These are phyloP conservation scores for Mactra quadrangularis DNA, from an alignment of 1,140 invertebrate genomes.

Conservation along the genomic window DNA sequence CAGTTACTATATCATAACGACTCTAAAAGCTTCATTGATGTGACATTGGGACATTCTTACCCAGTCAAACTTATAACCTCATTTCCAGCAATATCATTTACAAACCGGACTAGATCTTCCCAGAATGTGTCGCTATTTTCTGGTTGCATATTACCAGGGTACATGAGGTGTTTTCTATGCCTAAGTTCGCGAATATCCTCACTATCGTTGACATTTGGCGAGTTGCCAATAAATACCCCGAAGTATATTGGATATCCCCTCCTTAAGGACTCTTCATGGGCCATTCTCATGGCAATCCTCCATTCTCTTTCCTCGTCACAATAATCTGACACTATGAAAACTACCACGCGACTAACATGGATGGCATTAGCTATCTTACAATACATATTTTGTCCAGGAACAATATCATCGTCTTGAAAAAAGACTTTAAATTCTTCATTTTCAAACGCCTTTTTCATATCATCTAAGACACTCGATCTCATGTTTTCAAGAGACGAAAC, in stretches of 20 bases:
- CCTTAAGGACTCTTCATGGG: constrained; percentile 9
- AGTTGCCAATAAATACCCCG: not conserved
- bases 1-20: too few relatives aligned
- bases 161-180: not conserved
- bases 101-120: not conserved
- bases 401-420: constrained; percentile 1
- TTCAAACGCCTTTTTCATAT: not conserved
- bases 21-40: too few relatives aligned
- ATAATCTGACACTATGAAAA: not conserved
- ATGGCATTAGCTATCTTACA: constrained; percentile 7
- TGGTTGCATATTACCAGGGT: not conserved
- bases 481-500: not conserved
- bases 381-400: constrained; percentile 18
- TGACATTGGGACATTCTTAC: too few relatives aligned
- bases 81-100: not conserved
- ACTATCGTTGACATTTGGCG: not conserved
- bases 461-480: not conserved
- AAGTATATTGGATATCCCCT: constrained; percentile 16
- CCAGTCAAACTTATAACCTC: not conserved
- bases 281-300: constrained; percentile 6
- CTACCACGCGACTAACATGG: not conserved
- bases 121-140: not conserved
- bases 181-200: constrained; percentile 1
- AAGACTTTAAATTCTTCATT: not conserved
- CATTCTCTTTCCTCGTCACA: constrained; percentile 1